Base-by-base conservation (phyloP, 1,140 invertebrate species). In the Drosophila tropicalis region DNA sequence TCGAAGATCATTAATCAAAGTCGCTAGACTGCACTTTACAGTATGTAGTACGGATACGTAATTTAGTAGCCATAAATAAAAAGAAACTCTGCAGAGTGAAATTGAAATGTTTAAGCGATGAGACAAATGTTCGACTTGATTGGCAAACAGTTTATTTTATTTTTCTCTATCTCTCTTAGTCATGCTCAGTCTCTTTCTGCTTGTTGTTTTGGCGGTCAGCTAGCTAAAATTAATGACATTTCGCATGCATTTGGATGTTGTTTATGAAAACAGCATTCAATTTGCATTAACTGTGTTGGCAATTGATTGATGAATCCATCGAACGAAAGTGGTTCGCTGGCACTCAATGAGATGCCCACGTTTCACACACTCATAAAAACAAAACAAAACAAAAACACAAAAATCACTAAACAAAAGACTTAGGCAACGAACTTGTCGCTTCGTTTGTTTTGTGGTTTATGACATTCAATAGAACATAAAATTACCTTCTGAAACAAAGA, bases 51-150 rank as follows among this genome's bases (percentile, higher is more conserved):
- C 73, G 84, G 76, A 89, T 84, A 84, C 84, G 84, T 89, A 89
- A 89, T 89, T 89, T 89, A 89, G 72, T 80, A 79, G 85, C 84
- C 70, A 89, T 89, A 89, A 89, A 89, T 90, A 89, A 89, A 65
- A 87, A 80, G 83, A 83, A 83, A 86, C 72, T 79, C 68, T 54
- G 72, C 12, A 13, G 36, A 89, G 84, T 79, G 84, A 89, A 89
- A 89, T 89, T 89, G 84, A 87, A 87, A 87, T 87, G 83, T 87
- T 87, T 84, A 83, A 81, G 83, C 83, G 79, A 87, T 89, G 83
- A 87, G 83, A 87, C 83, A 87, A 87, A 87, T 87, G 76, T 76
- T 76, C 83, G 73, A 85, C 82, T 85, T 85, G 81, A 89, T 87
- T 89, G 65, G 69, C 41, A 41, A 71, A 66, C 71, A 67, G 62